phyloP scores from a whole-genome alignment of 1,140 invertebrate genomes.

The Bactericera cockerelli region DNA sequence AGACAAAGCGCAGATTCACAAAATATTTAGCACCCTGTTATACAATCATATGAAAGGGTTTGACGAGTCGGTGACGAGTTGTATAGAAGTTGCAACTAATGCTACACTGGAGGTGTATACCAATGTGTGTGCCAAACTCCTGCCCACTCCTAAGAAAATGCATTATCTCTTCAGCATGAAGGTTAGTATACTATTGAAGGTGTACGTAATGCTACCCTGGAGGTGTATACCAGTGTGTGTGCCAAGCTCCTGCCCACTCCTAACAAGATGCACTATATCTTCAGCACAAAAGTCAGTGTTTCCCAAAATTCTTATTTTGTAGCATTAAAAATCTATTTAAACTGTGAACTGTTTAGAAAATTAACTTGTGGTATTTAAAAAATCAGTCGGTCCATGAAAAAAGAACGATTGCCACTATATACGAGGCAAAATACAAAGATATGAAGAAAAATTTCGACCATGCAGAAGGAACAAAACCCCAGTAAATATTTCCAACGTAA shows the following conservation, averaged over 20 bases:
- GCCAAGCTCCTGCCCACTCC: conserved; percentile 65
- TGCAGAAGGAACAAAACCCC: no score
- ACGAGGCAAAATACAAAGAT: no score
- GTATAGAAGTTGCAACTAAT: conserved; percentile 35
- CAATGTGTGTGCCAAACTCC: conserved; percentile 46
- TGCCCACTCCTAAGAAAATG: conserved; percentile 73
- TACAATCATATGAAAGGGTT: conserved; percentile 59
- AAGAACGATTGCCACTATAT: no score
- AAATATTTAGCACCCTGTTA: conserved; percentile 71
- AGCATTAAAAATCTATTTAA: no score
- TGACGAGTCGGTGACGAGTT: conserved; percentile 47
- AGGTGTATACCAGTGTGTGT: conserved; percentile 53
- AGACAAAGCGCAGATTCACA: conserved; percentile 50
- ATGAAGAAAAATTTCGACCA: no score
- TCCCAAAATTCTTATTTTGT: conserved; percentile 44
- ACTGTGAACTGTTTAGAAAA: no score
- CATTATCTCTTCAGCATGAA: conserved; percentile 77
- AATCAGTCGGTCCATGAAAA: no score
- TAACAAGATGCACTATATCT: conserved; percentile 74
- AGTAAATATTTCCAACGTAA: no score
- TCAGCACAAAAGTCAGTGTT: conserved; percentile 73
- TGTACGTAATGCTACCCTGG: conserved; percentile 49
- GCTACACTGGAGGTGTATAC: conserved; percentile 62
- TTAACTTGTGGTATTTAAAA: no score
- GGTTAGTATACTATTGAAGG: conserved; percentile 40